Base-by-base conservation (phyloP, 2,888 invertebrate genomes). In the Cantharis nigra region DNA sequence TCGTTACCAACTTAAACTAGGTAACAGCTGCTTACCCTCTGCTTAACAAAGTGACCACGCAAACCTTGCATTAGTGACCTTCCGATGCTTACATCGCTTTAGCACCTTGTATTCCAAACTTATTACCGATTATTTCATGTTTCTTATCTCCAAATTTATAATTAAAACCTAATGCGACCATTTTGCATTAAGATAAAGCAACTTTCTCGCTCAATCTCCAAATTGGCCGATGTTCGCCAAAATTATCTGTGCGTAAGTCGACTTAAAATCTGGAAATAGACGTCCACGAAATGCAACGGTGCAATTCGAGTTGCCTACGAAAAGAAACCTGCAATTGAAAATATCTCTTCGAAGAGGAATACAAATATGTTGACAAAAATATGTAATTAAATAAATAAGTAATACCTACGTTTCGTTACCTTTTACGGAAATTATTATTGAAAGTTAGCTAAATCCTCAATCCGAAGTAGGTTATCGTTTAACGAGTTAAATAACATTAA, bases 61-160 rank as follows among this genome's bases (percentile, higher is more conserved):
- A 81, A 83, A 81, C 81, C 78, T 77, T 78, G 80, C 83, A 83
- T 83, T 83, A 83, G 80, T 74, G 77, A 70, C 76, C 71, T 74
- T 62, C 75, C 70, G 78, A 69, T 71, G 70, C 62, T 74, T 72
- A 63, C 69, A 74, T 63, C 77, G 71, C 72, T 77, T 77, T 77
- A 74, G 67, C 77, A 78, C 78, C 78, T 75, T 69, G 64, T 69
- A 67, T 67, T 67, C 26, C 65, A 16, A 67, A 67, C 65, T 67
- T 26, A 18, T 49, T 23, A 67, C 20, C 23, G n/a, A 20, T 67
- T 67, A 67, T 23, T 67, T 23, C 65, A 67, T 67, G 26, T 26
- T 23, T 67, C 65, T 23, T 67, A 20, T 67, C 16, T 23, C 65
- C 7, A 67, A 67, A 67, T 67, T 67, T 26, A 67, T 67, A 67